Base-by-base conservation (phyloP, 2,888 invertebrate species). In the Alloscopus bannaensis region DNA sequence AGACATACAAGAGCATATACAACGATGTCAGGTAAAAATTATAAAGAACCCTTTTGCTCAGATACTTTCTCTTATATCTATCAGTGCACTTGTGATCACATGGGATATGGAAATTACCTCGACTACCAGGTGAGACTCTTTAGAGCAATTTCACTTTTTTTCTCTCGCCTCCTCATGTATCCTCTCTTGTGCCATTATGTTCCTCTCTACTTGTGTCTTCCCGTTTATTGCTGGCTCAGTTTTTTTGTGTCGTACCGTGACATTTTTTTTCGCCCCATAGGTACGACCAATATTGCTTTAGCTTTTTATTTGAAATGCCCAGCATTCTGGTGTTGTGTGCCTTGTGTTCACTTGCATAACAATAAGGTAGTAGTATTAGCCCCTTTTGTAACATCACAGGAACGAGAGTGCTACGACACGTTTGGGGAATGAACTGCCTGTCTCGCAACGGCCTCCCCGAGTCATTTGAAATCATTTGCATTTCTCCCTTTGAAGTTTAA, bases 91-190 rank as follows among this genome's bases (percentile, higher is more conserved):
- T 95, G 95, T 91, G 94, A 95, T 91, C 95, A 95, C 91, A 94
- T 95, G 94, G 95, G 95, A 88, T 95, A 94, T 90, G 95, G 95
- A 87, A 95, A 95, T 91, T 95, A 93, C 89, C 93, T 94, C 93
- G 95, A 95, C 91, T 95, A 95, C 90, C 94, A 94, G 85, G 86
- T 86, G 82, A 76, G 78, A 62, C 62, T 69, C 57, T 75, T 66
- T 66, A 73, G 65, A 66, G 22, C 73, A 57, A 65, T 57, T 72
- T 62, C 42, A 40, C 55, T 47, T 59, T 73, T 65, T 18, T 22
- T 52, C 24, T 52, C 71, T n/a, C n/a, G n/a, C n/a, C n/a, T n/a
- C n/a, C n/a, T n/a, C n/a, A n/a, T n/a, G n/a, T n/a, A n/a, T n/a
- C n/a, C n/a, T n/a, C n/a, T n/a, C n/a, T n/a, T n/a, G n/a, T n/a